Percentiles rank a stretch among this genome's conserved stretches.
phyloP scores from a whole-genome alignment of 2,888 invertebrate genomes.

The Apodemia mormo region DNA sequence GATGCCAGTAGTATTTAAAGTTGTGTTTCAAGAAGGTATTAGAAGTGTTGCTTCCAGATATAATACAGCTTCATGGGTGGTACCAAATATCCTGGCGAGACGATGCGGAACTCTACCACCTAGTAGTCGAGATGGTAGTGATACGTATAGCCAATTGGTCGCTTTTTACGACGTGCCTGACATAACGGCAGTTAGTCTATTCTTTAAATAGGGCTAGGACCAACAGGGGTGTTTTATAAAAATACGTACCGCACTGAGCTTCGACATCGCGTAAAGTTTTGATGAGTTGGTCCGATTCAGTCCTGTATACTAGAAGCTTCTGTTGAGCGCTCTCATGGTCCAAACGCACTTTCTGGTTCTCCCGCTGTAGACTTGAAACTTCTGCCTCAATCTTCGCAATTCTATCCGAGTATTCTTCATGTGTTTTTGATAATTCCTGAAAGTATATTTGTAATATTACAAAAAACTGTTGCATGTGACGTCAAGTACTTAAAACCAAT shows the following conservation, averaged over 20 bases:
- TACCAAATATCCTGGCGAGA: no score
- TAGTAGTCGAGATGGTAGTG: no score
- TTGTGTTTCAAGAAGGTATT: no score
- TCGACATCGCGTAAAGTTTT: slow-evolving; percentile 40
- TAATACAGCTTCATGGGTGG: no score
- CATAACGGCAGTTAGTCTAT: no score
- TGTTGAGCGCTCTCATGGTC: slow-evolving; percentile 16
- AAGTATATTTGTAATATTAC: neutral
- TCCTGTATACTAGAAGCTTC: slow-evolving; percentile 20
- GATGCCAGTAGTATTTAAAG: no score
- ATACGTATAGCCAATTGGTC: no score
- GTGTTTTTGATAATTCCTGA: slow-evolving; percentile 53
- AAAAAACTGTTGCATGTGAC: neutral
- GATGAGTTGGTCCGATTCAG: slow-evolving; percentile 33
- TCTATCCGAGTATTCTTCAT: slow-evolving; percentile 47
- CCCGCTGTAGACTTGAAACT: slow-evolving; percentile 41
- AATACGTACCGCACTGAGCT: slow-evolving; percentile 43
- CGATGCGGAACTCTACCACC: no score
- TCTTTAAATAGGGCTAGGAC: no score
- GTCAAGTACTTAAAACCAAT: no score
- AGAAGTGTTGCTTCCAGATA: no score
- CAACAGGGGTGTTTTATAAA: neutral
- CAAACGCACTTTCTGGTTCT: slow-evolving; percentile 34
- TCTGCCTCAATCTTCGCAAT: slow-evolving; percentile 49
- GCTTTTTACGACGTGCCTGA: no score